A percentile compares a stretch with the other conserved stretches of the same genome.
Evolutionary conservation across 2,797 vertebrate genomes (phyloP).

Genomic region (Sebastes elongatus): DNA sequence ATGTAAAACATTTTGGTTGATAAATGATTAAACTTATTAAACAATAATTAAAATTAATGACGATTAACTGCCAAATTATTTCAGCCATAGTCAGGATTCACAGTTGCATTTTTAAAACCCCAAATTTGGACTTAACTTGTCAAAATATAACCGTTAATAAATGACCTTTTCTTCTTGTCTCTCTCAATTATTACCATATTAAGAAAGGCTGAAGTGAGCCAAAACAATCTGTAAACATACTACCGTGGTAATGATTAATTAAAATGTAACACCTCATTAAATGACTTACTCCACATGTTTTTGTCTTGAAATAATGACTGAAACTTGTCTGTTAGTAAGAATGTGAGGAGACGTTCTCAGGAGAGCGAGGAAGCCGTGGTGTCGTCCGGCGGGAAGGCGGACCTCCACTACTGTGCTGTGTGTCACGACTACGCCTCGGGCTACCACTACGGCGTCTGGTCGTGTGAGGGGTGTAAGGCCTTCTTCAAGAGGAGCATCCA

Average conservation of each 20-base stretch:
- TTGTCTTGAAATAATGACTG: constrained; percentile 11
- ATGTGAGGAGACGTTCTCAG: constrained; percentile 56
- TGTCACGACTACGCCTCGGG: constrained; percentile 97
- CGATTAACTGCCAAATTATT: not conserved
- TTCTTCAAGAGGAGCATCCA: constrained; percentile 99
- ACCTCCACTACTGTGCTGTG: constrained; percentile 94
- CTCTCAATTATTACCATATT: not conserved
- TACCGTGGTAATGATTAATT: not conserved
- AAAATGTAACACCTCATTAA: not conserved
- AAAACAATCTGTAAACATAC: not conserved
- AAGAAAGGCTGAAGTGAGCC: not conserved
- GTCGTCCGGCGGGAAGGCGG: constrained; percentile 82
- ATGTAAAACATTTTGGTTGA: not conserved
- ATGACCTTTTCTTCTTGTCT: not conserved
- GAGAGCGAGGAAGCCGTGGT: constrained; percentile 77
- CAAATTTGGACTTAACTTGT: not conserved
- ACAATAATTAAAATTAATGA: not conserved
- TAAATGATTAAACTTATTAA: not conserved
- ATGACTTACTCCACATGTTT: not conserved
- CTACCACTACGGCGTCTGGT: constrained; percentile 99
- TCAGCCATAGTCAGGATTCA: not conserved
- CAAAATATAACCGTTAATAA: not conserved
- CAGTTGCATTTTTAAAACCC: not conserved
- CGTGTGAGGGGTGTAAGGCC: constrained; percentile 98
- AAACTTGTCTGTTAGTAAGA: constrained; percentile 64